Conservation (phyloP, 2,888 invertebrate genomes). For the Sycophila texana region DNA sequence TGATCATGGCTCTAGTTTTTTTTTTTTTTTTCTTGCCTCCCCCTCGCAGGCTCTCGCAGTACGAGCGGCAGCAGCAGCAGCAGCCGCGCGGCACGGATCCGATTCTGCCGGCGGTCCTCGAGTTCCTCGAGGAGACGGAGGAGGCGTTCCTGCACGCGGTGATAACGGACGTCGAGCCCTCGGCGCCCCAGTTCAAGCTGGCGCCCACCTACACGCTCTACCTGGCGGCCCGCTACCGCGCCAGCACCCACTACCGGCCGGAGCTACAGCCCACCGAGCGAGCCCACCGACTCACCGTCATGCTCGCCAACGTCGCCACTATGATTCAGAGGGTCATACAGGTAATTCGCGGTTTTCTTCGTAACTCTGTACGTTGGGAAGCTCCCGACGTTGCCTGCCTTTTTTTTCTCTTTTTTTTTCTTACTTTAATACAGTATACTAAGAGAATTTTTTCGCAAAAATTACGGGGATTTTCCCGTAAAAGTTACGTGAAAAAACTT, state of each 20-base stretch:
- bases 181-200: conserved; percentile 93
- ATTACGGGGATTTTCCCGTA: too few species aligned
- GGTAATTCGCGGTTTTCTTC: conserved; percentile 74
- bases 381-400: too few species aligned
- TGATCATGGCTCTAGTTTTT: too few species aligned
- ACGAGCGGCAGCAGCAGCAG: conserved; percentile 76
- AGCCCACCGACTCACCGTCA: conserved; percentile 91
- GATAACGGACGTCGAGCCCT: conserved; percentile 91
- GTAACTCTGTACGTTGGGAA: too few species aligned
- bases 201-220: conserved; percentile 98
- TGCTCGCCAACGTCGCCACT: conserved; percentile 93
- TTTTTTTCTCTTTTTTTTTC: too few species aligned
- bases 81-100: conserved; percentile 87
- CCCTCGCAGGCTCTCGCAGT: conserved; percentile 71
- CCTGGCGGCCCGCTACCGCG: conserved; percentile 93
- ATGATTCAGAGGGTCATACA: conserved; percentile 90
- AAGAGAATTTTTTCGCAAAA: too few species aligned
- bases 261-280: conserved; percentile 94
- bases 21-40: too few species aligned
- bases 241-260: conserved; percentile 95
- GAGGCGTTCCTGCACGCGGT: conserved; percentile 93
- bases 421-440: too few species aligned
- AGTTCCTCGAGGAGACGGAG: conserved; percentile 96
- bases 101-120: conserved; percentile 94
- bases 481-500: too few species aligned